phyloP scores from a whole-genome alignment of 2,797 vertebrate genomes.

The Neosalanx taihuensis region DNA sequence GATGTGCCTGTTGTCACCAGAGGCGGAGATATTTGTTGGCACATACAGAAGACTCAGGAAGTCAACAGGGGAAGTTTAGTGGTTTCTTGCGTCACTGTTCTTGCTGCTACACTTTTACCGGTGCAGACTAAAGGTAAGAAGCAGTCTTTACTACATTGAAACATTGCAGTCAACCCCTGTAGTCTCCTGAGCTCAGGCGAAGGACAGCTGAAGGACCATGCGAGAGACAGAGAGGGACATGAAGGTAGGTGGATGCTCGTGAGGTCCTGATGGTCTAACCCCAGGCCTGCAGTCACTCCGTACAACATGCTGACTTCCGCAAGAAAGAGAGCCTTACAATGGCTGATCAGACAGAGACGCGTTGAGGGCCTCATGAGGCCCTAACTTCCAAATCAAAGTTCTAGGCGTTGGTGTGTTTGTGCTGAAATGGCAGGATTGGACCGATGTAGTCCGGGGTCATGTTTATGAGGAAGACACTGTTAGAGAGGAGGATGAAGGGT shows the following conservation, averaged over 20 bases:
- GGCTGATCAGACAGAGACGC: constrained; percentile 38
- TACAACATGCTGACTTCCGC: constrained; percentile 59
- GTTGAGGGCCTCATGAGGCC: not conserved
- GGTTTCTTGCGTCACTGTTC: constrained; percentile 79
- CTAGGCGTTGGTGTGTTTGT: constrained; percentile 9
- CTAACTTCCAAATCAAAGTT: not conserved
- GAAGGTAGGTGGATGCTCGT: constrained; percentile 34
- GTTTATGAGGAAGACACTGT: constrained; percentile 30
- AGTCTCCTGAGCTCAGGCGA: not conserved
- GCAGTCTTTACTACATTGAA: constrained; percentile 24
- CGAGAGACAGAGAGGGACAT: constrained; percentile 32
- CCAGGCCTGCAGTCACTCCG: constrained; percentile 19
- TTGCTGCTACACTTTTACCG: constrained; percentile 66
- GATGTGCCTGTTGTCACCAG: constrained; percentile 54
- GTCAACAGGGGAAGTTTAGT: constrained; percentile 78
- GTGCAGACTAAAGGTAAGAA: constrained; percentile 74
- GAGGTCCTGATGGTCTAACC: constrained; percentile 27
- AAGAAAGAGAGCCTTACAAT: constrained; percentile 36
- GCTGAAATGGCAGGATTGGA: constrained; percentile 25
- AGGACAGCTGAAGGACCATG: constrained; percentile 2
- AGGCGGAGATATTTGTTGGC: constrained; percentile 39
- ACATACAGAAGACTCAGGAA: constrained; percentile 73
- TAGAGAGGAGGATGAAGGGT: constrained; percentile 60
- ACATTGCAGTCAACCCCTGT: not conserved
- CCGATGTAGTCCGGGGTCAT: constrained; percentile 16